These are phyloP conservation scores for Imbricaverruca yamaguchii DNA, from an alignment of 2,888 invertebrate species.

Conservation along the genomic window DNA sequence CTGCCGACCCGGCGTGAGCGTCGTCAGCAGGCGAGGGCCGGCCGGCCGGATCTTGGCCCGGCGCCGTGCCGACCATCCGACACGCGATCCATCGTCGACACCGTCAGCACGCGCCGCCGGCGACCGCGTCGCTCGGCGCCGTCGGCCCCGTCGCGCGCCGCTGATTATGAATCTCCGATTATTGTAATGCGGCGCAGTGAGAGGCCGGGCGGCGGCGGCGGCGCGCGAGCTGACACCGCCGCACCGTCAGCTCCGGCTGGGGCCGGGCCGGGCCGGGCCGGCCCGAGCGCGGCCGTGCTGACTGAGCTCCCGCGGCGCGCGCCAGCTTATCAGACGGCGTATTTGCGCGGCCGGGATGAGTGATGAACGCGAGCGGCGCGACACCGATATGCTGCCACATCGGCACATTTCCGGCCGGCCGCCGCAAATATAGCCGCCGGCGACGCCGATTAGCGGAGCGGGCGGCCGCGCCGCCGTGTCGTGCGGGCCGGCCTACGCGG, in stretches of 20 bases:
- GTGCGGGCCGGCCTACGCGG: too few relatives aligned
- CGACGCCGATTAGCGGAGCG: too few relatives aligned
- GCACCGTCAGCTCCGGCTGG: not conserved
- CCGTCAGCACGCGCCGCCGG: not conserved
- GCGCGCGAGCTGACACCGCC: too few relatives aligned
- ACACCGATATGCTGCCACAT: not conserved
- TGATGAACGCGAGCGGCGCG: not conserved
- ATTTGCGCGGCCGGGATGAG: not conserved
- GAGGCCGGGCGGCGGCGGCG: not conserved
- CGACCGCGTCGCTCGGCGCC: not conserved
- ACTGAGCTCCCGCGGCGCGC: not conserved
- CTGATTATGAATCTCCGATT: not conserved
- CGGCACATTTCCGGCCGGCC: not conserved
- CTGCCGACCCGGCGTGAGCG: too few relatives aligned
- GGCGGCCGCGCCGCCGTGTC: too few relatives aligned
- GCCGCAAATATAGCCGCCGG: constrained; percentile 5
- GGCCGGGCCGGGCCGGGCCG: not conserved
- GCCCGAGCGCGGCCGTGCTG: too few relatives aligned
- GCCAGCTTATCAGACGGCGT: not conserved
- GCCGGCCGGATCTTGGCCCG: not conserved
- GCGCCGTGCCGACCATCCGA: not conserved
- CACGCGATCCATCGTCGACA: not conserved
- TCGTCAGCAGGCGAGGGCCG: not conserved
- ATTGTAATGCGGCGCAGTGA: constrained; percentile 1
- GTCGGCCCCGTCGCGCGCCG: not conserved